Evolutionary conservation across 2,113 vertebrate species (phyloP), one percentile per base, ranked within the genome.

Genomic region (Agapornis roseicollis): DNA sequence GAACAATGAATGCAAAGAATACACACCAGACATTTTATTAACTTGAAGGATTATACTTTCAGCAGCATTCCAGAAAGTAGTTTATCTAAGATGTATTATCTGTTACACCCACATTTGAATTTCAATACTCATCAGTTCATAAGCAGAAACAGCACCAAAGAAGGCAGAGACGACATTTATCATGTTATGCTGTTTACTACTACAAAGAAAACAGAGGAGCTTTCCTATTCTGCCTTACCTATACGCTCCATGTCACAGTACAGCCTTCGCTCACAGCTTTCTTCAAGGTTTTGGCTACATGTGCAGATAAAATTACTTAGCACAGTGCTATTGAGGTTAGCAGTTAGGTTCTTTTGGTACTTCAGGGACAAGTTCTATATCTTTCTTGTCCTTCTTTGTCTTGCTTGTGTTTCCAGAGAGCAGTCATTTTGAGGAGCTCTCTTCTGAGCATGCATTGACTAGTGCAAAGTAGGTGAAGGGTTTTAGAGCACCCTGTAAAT

Each of bases 41-140:
- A 86, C 42, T 92, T 97, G 92, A 96, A 96, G 37, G 33, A 97
- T 96, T 96, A 95, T 80, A 83, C 82, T 96, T 97, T 93, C 92
- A 97, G 63, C 64, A 97, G 78, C 68, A 46, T 93, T 90, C 72
- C 60, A 90, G 73, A 85, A 97, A 95, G 87, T n/a, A 91, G 92
- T 96, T 95, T 95, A 85, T 93, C 89, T 96, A 72, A 86, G 41
- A 66, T 89, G 24, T 64, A 80, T 95, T 92, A 85, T 74, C 73
- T 86, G 33, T 92, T 95, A 91, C 31, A 92, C 60, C 44, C 73
- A 63, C 80, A 94, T 97, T 60, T 96, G 85, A 94, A 97, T 97
- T 97, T 97, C 89, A 96, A 13, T 90, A 74, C 17, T 46, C 89
- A 90, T 94, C 77, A 85, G 78, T 93, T 96, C 80, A 96, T 80